These are phyloP conservation scores for Ceriagrion tenellum DNA, from an alignment of 2,888 invertebrate genomes.

Conservation along the genomic window DNA sequence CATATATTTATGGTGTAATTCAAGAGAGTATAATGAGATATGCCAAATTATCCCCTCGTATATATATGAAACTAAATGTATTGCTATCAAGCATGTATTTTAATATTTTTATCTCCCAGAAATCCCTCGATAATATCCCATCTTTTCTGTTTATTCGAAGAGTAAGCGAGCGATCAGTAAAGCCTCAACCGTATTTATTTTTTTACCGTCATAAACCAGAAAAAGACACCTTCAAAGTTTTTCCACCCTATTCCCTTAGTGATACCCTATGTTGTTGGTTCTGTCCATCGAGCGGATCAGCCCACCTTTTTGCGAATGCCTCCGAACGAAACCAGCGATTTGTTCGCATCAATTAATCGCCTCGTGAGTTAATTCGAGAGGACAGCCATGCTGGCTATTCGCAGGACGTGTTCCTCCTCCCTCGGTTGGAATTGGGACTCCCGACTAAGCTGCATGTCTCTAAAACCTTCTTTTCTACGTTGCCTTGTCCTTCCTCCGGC, in stretches of 20 bases:
- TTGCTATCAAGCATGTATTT: constrained; percentile 25
- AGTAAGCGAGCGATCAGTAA: not conserved
- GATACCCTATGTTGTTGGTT: not conserved
- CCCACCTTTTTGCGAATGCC: not conserved
- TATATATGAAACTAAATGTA: constrained; percentile 21
- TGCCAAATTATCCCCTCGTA: not conserved
- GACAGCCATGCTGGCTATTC: too few species aligned
- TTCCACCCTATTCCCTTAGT: not conserved
- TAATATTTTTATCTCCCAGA: constrained; percentile 13
- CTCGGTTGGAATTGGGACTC: not conserved
- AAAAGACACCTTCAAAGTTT: not conserved
- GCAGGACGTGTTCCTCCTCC: not conserved
- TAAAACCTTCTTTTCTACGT: not conserved
- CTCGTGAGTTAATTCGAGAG: not conserved
- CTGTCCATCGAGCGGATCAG: not conserved
- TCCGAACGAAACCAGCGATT: not conserved
- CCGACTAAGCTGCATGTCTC: not conserved
- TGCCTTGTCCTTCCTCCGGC: not conserved
- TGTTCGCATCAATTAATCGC: not conserved
- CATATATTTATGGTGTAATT: not conserved
- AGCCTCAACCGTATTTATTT: not conserved
- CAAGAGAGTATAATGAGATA: not conserved
- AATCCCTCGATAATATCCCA: not conserved
- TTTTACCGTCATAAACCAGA: not conserved
- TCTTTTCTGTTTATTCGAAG: not conserved